A percentile compares a stretch with the other conserved stretches of the same genome.
These are phyloP conservation scores for Scomber scombrus DNA, from an alignment of 2,113 vertebrate species.

Conservation along the genomic window DNA sequence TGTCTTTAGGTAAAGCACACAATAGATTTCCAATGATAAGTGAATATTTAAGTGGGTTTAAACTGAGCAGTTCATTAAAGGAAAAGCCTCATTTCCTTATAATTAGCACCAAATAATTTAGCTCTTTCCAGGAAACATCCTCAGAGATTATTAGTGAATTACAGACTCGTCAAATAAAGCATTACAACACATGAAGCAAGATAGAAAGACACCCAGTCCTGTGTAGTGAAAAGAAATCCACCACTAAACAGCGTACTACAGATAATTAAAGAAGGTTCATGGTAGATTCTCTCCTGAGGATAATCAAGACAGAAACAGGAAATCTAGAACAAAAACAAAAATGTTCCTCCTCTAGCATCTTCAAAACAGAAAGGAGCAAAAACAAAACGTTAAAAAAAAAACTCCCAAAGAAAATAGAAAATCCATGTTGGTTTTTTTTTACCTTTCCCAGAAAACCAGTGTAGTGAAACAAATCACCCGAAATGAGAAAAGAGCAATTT, in stretches of 20 bases:
- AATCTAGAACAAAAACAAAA: conserved; percentile 8
- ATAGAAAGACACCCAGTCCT: neutral
- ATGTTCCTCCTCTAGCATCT: neutral
- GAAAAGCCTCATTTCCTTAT: neutral
- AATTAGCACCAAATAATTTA: neutral
- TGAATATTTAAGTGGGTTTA: neutral
- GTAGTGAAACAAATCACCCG: conserved; percentile 45
- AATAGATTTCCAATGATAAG: neutral
- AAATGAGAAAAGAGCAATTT: conserved; percentile 68
- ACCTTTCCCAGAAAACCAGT: conserved; percentile 30
- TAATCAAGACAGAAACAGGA: conserved; percentile 37
- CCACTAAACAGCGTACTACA: neutral
- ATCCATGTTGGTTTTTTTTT: neutral
- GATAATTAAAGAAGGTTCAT: conserved; percentile 34
- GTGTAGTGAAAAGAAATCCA: neutral
- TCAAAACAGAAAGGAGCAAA: neutral
- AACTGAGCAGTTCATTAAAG: neutral
- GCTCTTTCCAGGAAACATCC: neutral
- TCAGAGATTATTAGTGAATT: neutral
- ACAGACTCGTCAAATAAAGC: neutral
- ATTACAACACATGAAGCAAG: neutral
- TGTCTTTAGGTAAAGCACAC: neutral
- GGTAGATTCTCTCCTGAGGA: conserved; percentile 32
- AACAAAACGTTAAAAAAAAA: conserved; percentile 3
- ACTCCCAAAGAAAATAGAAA: neutral